Conservation (phyloP, 2,797 vertebrate species). For the Australoheros facetus region DNA sequence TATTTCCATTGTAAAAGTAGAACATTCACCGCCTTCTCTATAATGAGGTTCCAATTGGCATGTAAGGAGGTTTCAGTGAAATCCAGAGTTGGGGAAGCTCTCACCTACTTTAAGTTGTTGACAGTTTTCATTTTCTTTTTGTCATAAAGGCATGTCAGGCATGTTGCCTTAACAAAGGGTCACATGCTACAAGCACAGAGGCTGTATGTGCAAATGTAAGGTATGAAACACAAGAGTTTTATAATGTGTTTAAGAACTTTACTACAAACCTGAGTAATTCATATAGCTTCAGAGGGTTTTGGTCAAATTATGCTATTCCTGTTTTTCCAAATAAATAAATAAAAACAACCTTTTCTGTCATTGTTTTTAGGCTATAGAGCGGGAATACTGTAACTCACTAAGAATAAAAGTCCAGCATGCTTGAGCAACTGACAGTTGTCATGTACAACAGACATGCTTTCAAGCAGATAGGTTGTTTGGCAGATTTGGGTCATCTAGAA, state of each 20-base stretch:
- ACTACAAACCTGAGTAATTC: too few relatives aligned
- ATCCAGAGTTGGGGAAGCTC: not conserved
- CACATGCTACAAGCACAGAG: not conserved
- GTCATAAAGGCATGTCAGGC: not conserved
- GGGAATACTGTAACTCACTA: not conserved
- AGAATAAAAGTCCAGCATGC: not conserved
- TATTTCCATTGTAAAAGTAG: conserved; percentile 24
- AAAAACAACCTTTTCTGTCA: not conserved
- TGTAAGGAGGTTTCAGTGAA: conserved; percentile 2
- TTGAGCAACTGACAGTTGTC: not conserved
- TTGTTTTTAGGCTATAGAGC: not conserved
- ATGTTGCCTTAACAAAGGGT: not conserved
- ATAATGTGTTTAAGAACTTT: too few relatives aligned
- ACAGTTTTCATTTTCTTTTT: not conserved
- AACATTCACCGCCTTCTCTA: not conserved
- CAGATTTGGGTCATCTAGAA: not conserved
- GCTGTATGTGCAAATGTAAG: not conserved
- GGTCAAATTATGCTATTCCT: not conserved
- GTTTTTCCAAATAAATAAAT: not conserved
- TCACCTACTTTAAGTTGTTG: not conserved
- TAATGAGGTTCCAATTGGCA: not conserved
- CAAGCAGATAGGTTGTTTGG: not conserved
- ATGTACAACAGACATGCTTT: not conserved
- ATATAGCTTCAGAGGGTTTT: too few relatives aligned
- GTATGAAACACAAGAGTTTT: too few relatives aligned